Evolutionary conservation across 2,797 vertebrate species (phyloP), one percentile per base, ranked within the genome.

Genomic region (Epinephelus coioides): DNA sequence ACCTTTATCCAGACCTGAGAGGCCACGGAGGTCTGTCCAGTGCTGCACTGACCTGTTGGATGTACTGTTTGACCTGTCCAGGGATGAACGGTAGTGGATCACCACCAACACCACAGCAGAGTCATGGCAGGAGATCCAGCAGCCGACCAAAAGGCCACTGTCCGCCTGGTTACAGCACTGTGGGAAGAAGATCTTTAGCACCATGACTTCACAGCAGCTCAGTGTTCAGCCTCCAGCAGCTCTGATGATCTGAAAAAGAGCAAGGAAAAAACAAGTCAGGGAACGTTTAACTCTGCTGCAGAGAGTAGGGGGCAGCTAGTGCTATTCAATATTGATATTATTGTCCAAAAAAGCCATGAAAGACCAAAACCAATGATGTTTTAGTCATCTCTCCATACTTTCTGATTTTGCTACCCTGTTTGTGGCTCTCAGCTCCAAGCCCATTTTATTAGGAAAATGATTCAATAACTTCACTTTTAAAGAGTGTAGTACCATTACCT

Each of bases 81-180:
- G 98, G 98, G 76, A 99, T 97, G 79, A 99, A 99, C 1, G 98
- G 87, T 98, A 99, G 86, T 99, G 97, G 75, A 97, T 85, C 53
- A 98, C 95, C 0, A 98, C 97, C 63, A 99, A 89, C 62, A 99
- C 90, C 61, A 99, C 96, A 0, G 96, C 97, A 0, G 97, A 96
- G 85, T 83, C 93, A 30, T 97, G 96, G 14, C 96, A 94, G 0
- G 95, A 86, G 76, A 99, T 90, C 98, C 98, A 99, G 68, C 95
- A 95, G 6, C 98, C 98, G 0, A 99, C 89, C 73, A 99, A 91
- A 53, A 99, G 95, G 27, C 98, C 98, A 0, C 97, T 99, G 84
- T 98, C 97, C 0, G 96, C 97, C 0, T 84, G 94, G 85, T 96
- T 95, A 47, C 98, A 99, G 96, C 97, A 98, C 0, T 96, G 96